Base-by-base conservation (phyloP, 2,888 invertebrate genomes). In the Isotomurus palustris region DNA sequence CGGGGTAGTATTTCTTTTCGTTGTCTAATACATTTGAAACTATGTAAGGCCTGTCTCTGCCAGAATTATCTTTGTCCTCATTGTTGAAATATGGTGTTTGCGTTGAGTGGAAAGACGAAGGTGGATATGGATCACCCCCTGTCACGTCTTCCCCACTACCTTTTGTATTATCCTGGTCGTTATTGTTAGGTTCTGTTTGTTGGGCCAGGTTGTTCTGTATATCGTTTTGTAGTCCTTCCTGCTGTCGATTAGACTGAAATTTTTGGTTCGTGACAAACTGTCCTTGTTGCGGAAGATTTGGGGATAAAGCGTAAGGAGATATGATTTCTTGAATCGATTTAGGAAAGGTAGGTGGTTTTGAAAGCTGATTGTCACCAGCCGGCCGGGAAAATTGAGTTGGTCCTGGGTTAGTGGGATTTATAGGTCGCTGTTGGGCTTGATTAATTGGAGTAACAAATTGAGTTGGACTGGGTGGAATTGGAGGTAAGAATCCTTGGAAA, bases 271-370 rank as follows among this genome's bases (percentile, higher is more conserved):
- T n/a, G n/a, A n/a, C n/a, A n/a, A n/a, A n/a, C n/a, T n/a, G n/a
- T n/a, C n/a, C n/a, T n/a, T n/a, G n/a, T n/a, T n/a, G n/a, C n/a
- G n/a, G n/a, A n/a, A n/a, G n/a, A n/a, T n/a, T n/a, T n/a, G n/a
- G n/a, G n/a, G n/a, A n/a, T n/a, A n/a, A n/a, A n/a, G n/a, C n/a
- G n/a, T n/a, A n/a, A n/a, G 68, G 68, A 2, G 54, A 53, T 22
- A 68, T 24, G 6, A 68, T 66, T 28, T 68, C 68, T 51, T 68
- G 68, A 49, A 68, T 68, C 12, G 68, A 68, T 43, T 66, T 68
- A 32, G 68, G 68, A 45, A 55, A 61, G 3, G 50, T 50, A 25
- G 50, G 36, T 8, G 57, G 61, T 40, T 61, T 57, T 48, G 25
- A 2, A 29, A 45, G 8, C 19, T 32, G 25, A 25, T 25, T 38